Percentiles rank a stretch among this genome's conserved stretches.
Evolutionary conservation across 1,140 invertebrate species (phyloP).

Genomic region (Danaus plexippus): DNA sequence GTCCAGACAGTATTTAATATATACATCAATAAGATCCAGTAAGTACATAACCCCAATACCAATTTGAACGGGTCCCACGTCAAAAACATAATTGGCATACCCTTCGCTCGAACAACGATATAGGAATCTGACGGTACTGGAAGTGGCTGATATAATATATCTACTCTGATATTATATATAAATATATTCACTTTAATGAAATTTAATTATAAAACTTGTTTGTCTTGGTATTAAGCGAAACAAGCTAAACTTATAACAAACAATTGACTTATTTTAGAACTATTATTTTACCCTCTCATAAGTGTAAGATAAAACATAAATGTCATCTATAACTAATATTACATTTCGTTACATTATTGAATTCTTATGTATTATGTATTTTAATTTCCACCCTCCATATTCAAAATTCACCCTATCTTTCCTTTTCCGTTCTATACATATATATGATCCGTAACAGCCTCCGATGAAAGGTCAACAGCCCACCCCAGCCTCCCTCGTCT

Average conservation of each 20-base stretch:
- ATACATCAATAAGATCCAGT: background rate
- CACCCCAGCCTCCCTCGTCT: constrained; percentile 40
- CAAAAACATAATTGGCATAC: constrained; percentile 54
- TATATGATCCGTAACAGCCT: constrained; percentile 31
- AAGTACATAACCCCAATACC: constrained; percentile 29
- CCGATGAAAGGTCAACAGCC: constrained; percentile 55
- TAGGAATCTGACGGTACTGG: constrained; percentile 10
- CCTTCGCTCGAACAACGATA: constrained; percentile 22
- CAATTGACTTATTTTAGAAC: too few relatives aligned
- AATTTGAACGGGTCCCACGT: constrained; percentile 33
- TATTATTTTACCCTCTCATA: too few relatives aligned
- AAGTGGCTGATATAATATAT: constrained; percentile 10
- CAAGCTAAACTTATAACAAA: too few relatives aligned
- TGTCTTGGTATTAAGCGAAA: too few relatives aligned
- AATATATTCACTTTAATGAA: too few relatives aligned
- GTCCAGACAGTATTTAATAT: constrained; percentile 5
- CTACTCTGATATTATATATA: background rate
- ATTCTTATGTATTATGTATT: too few relatives aligned
- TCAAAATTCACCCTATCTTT: constrained; percentile 11
- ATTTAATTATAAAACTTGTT: too few relatives aligned
- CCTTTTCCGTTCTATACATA: constrained; percentile 12
- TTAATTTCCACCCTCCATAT: too few relatives aligned
- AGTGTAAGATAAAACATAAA: too few relatives aligned
- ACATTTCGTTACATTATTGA: too few relatives aligned
- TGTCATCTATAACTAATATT: too few relatives aligned